A percentile compares a stretch with the other conserved stretches of the same genome.
phyloP scores from a whole-genome alignment of 2,113 vertebrate species.

The Colius striatus region DNA sequence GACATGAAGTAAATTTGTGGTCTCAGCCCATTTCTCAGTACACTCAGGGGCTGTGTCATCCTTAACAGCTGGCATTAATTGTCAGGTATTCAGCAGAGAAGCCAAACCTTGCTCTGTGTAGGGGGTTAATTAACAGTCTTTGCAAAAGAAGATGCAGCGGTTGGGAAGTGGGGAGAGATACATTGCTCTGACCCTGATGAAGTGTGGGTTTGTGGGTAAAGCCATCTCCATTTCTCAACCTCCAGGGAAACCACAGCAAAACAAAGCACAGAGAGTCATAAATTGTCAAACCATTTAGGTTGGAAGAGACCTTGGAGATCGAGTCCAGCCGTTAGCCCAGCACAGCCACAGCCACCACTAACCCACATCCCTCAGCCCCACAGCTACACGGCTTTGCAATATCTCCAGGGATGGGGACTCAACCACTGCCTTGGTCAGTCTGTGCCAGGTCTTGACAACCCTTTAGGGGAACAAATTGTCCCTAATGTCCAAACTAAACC shows the following conservation, averaged over 20 bases:
- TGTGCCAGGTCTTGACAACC: background rate
- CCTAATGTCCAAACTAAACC: background rate
- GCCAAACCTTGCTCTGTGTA: background rate
- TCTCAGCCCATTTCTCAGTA: conserved; percentile 1
- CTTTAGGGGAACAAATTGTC: background rate
- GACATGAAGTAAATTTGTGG: background rate
- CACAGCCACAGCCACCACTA: background rate
- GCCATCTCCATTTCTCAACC: background rate
- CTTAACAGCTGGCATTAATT: background rate
- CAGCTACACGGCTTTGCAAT: background rate
- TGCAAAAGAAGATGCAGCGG: background rate
- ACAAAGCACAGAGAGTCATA: background rate
- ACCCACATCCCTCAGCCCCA: background rate
- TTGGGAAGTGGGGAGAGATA: conserved; percentile 19
- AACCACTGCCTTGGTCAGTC: background rate
- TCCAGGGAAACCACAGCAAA: conserved; percentile 33
- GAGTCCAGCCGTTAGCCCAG: background rate
- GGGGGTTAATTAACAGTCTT: background rate
- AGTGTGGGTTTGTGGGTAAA: conserved; percentile 12
- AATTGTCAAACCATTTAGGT: background rate
- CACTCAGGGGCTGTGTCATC: conserved; percentile 31
- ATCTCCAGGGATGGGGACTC: background rate
- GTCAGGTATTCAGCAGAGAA: background rate
- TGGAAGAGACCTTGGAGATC: background rate
- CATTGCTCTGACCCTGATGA: conserved; percentile 9